Conservation (phyloP, 2,113 vertebrate species). For the Onychostruthus taczanowskii region DNA sequence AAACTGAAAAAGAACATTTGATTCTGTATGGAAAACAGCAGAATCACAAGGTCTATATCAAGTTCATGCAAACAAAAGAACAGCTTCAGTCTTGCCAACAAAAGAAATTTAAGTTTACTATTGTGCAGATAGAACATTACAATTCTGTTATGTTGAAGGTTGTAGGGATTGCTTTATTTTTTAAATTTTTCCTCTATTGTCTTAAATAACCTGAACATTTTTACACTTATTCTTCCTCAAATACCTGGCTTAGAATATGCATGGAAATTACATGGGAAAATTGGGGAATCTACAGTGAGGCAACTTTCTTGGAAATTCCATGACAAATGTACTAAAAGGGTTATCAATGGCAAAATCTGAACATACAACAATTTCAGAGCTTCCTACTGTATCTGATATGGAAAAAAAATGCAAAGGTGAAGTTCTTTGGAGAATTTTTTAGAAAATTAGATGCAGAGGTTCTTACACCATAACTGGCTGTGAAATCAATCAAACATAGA, state of each 20-base stretch:
- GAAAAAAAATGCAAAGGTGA: background rate
- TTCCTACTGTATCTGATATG: background rate
- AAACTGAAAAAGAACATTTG: background rate
- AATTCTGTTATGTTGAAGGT: background rate
- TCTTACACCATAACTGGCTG: background rate
- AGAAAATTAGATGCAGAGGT: background rate
- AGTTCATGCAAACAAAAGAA: background rate
- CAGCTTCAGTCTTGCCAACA: background rate
- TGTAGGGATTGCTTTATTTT: background rate
- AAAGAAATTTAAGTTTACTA: background rate
- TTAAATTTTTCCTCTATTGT: background rate
- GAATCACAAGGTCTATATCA: background rate
- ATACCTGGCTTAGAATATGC: background rate
- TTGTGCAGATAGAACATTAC: background rate
- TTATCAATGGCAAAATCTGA: background rate
- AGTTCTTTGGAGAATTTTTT: background rate
- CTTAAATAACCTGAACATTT: background rate
- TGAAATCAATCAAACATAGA: background rate
- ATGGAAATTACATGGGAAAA: background rate
- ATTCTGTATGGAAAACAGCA: background rate
- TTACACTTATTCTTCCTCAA: background rate
- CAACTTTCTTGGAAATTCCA: background rate
- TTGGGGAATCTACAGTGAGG: background rate
- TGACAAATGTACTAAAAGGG: background rate
- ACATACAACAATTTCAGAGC: background rate